Base-by-base conservation (phyloP, 2,888 invertebrate genomes). In the Achlya flavicornis region DNA sequence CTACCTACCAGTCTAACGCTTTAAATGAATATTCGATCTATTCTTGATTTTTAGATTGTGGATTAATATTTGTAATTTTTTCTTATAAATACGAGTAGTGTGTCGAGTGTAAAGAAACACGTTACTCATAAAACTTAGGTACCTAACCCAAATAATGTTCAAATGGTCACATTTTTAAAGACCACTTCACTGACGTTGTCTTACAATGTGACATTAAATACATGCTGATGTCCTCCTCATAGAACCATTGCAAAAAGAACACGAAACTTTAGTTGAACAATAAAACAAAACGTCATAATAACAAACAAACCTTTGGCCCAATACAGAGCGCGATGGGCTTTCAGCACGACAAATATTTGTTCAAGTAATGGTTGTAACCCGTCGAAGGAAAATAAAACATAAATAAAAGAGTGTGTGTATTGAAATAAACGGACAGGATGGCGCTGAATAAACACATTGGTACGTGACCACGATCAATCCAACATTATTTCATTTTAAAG, bases 271-370 rank as follows among this genome's bases (percentile, higher is more conserved):
- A 41, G 41, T 11, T 41, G 64, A 63, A 63, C 65, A 64, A 71
- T 70, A 71, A 74, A 75, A 74, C 72, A 75, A 69, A 69, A 53
- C 53, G 71, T 74, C 71, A 78, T 80, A 76, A 77, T 74, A 80
- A 78, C 75, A 75, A 77, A 76, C 78, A 80, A 80, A 79, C 53
- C 10, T 53, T 53, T 53, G 53, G 75, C 81, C 80, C 84, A 81
- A 84, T 78, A 82, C 65, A 63, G 66, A 69, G 70, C 71, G 72
- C 71, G 75, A 79, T 78, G 80, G 80, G 87, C 86, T 86, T 84
- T 87, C 84, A 85, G 73, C 75, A 74, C 74, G 65, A 71, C 81
- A 86, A 90, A 90, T 87, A 83, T 90, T 89, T 84, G 79, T 66
- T 57, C 79, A 79, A 83, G 87, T 89, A 90, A 90, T 90, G 88